Base-by-base conservation (phyloP, 2,888 invertebrate species). In the Macaria liturata region DNA sequence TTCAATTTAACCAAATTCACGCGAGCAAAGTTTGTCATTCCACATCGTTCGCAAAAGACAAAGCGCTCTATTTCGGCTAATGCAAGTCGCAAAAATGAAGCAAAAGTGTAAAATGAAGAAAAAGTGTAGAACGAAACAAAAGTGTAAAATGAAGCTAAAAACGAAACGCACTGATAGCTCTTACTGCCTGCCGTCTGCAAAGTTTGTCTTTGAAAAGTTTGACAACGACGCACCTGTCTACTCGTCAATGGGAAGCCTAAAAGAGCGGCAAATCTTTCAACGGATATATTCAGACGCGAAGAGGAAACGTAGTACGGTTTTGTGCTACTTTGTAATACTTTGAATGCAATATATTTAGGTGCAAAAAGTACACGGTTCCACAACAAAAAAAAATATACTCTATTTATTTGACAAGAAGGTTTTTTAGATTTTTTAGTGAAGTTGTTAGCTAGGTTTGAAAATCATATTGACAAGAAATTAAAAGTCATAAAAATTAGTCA, bases 121-220 rank as follows among this genome's bases (percentile, higher is more conserved):
- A 43, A 51, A 59, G n/a, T n/a, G n/a, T n/a, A n/a, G n/a, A 54
- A 32, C 44, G 49, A 57, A 54, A 59, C 51, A 44, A 52, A 53
- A 44, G 32, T n/a, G 34, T 46, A 30, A 55, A 54, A 34, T 9
- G 47, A 45, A 52, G 54, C 49, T 30, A 43, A 51, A 59, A 54
- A 32, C 44, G 49, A 57, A 54, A 59, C 51, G 46, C 50, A 55
- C 45, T 48, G 59, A 51, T 55, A 64, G 50, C 55, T 48, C 47
- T 49, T 44, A 37, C 50, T 39, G 62, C 56, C 50, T 39, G 62
- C 56, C 61, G 88, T 89, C 89, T 88, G 84, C 69, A 59, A 88
- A 89, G 86, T 89, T 89, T 72, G 71, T 76, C 81, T 86, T 85
- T 86, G 82, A 79, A 83, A 83, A 86, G 76, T 88, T 83, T 63